phyloP scores from a whole-genome alignment of 2,797 vertebrate species.

The Gastrophryne carolinensis region DNA sequence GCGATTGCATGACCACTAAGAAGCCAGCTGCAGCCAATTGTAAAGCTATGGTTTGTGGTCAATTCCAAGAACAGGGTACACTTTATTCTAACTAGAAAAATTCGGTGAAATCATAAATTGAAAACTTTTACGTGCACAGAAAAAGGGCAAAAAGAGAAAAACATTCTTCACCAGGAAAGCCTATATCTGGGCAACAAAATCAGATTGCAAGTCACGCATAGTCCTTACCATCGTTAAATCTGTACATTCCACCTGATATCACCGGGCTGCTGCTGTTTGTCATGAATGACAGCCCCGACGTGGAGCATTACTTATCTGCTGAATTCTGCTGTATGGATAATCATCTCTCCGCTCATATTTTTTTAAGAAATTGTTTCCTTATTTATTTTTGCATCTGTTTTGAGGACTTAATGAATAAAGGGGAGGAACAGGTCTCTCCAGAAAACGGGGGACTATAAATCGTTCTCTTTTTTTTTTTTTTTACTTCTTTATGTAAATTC shows the following conservation, averaged over 20 bases:
- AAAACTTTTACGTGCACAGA: too few relatives aligned
- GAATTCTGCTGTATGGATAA: conserved; percentile 32
- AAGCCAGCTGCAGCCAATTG: too few relatives aligned
- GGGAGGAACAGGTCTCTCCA: conserved; percentile 12
- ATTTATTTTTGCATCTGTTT: conserved; percentile 49
- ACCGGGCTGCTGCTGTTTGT: neutral
- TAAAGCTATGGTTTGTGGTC: too few relatives aligned
- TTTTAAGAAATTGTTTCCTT: conserved; percentile 40
- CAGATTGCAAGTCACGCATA: neutral
- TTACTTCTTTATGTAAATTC: conserved; percentile 39
- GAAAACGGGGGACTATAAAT: conserved; percentile 28
- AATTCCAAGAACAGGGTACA: too few relatives aligned
- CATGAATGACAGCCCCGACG: conserved; percentile 16
- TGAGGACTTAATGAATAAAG: conserved; percentile 28
- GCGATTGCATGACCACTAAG: too few relatives aligned
- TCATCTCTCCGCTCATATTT: conserved; percentile 40
- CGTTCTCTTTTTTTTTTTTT: neutral
- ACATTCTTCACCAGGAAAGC: too few relatives aligned
- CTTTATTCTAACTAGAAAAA: too few relatives aligned
- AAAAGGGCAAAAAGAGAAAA: too few relatives aligned
- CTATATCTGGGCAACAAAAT: too few relatives aligned
- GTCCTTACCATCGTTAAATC: neutral
- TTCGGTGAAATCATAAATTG: too few relatives aligned
- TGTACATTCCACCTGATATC: neutral
- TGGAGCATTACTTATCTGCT: conserved; percentile 35